Conservation (phyloP, 2,888 invertebrate genomes). For the Empis livida region DNA sequence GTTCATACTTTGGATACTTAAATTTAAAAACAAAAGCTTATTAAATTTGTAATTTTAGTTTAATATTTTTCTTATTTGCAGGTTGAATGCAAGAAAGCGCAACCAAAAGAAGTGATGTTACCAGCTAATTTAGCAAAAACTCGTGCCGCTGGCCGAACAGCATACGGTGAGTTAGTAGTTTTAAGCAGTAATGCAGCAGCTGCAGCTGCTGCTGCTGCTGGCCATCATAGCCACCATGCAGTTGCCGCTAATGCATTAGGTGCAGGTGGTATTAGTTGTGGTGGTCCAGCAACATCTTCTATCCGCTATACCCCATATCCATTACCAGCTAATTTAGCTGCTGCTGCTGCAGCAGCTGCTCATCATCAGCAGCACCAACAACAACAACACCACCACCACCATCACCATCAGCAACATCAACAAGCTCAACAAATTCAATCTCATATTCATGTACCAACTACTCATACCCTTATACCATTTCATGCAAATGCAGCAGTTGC, state of each 20-base stretch:
- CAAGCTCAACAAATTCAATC: conserved; percentile 30
- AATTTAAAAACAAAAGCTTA: too few relatives aligned
- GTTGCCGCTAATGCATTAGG: conserved; percentile 16
- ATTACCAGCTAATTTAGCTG: conserved; percentile 39
- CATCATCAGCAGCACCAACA: conserved; percentile 30
- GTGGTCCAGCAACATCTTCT: conserved; percentile 28
- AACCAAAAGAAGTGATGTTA: conserved; percentile 99
- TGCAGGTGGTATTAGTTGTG: conserved; percentile 26
- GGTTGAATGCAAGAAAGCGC: conserved; percentile 99
- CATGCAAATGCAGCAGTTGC: conserved; percentile 4
- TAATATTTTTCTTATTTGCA: conserved; percentile 37
- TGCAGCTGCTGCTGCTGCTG: conserved; percentile 6
- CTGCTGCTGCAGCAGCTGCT: conserved; percentile 28
- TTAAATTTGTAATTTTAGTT: too few relatives aligned
- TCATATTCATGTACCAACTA: conserved; percentile 39
- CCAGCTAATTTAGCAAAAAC: conserved; percentile 93
- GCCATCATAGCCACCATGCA: conserved; percentile 15
- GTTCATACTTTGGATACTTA: too few relatives aligned
- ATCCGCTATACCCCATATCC: conserved; percentile 51
- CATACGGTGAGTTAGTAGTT: conserved; percentile 96
- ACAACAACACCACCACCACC: conserved; percentile 37
- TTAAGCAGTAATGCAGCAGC: conserved; percentile 48
- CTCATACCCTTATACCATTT: conserved; percentile 23
- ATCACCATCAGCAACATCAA: conserved; percentile 21
- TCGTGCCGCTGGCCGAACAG: conserved; percentile 86